These are phyloP conservation scores for Scomberomorus guttatus DNA, from an alignment of 2,797 vertebrate species.

Conservation along the genomic window DNA sequence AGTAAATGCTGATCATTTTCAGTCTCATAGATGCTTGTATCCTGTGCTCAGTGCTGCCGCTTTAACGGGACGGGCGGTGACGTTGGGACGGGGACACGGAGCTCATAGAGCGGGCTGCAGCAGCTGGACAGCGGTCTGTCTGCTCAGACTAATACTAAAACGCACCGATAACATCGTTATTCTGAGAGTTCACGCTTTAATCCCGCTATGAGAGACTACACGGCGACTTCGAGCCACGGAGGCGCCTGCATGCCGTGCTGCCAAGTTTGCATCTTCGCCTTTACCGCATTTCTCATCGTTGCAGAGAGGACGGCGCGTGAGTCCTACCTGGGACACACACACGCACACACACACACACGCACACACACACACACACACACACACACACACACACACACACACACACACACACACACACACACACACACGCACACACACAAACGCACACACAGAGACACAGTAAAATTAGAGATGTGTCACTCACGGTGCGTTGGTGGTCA, in stretches of 20 bases:
- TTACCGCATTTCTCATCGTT: conserved; percentile 83
- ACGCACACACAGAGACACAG: too few relatives aligned
- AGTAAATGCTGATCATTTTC: too few relatives aligned
- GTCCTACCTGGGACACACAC: conserved; percentile 74
- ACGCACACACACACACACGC: conserved; percentile 22
- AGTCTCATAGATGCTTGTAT: too few relatives aligned
- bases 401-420: neutral
- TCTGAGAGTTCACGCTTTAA: neutral
- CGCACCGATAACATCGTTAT: neutral
- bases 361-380: conserved; percentile 7
- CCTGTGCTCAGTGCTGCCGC: conserved; percentile 38
- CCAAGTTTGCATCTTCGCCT: conserved; percentile 83
- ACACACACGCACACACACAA: too few relatives aligned
- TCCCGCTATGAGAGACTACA: conserved; percentile 76
- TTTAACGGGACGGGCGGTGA: conserved; percentile 79
- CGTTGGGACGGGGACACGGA: conserved; percentile 50
- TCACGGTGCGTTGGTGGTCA: neutral
- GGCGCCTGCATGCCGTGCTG: conserved; percentile 81
- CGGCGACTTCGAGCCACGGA: conserved; percentile 58
- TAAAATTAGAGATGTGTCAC: neutral
- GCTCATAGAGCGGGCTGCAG: conserved; percentile 56
- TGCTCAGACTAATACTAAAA: neutral
- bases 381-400: conserved; percentile 8
- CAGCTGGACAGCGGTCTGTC: conserved; percentile 50
- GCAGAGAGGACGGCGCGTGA: conserved; percentile 86